phyloP scores from a whole-genome alignment of 2,797 vertebrate species.

The Acanthurus tractus region DNA sequence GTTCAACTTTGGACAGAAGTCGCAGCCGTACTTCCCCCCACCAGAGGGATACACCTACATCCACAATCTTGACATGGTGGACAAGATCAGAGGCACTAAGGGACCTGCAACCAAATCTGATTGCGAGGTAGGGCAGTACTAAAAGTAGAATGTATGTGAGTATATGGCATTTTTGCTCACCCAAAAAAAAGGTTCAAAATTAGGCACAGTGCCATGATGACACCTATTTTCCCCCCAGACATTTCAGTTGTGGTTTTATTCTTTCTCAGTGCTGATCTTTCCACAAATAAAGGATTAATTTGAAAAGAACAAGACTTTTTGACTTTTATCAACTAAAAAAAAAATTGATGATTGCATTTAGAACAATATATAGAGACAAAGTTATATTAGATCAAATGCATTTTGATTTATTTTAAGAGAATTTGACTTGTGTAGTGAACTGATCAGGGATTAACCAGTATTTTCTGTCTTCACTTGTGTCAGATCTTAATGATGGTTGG shows the following conservation, averaged over 20 bases:
- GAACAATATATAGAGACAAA: background rate
- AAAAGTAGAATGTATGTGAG: background rate
- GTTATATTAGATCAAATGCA: background rate
- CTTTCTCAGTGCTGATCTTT: background rate
- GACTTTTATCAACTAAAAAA: no score
- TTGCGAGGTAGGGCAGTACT: slow-evolving; percentile 86
- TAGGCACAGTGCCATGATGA: no score
- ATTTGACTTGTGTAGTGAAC: background rate
- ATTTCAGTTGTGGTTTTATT: background rate
- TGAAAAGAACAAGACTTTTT: no score
- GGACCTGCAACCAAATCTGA: slow-evolving; percentile 91
- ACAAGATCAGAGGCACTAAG: slow-evolving; percentile 88
- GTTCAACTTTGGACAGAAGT: slow-evolving; percentile 93
- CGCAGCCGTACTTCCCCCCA: slow-evolving; percentile 86
- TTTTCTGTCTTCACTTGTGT: slow-evolving; percentile 1
- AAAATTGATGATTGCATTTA: background rate
- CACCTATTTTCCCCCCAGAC: background rate
- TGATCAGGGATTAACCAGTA: fast-evolving
- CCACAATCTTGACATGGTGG: slow-evolving; percentile 85
- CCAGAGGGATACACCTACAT: slow-evolving; percentile 92
- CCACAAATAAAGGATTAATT: no score
- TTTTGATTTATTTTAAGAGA: background rate
- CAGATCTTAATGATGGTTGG: slow-evolving; percentile 98
- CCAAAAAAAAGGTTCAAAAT: background rate
- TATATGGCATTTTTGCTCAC: background rate